Evolutionary conservation across 2,113 vertebrate species (phyloP).

Genomic region (Tretioscincus oriximinensis): DNA sequence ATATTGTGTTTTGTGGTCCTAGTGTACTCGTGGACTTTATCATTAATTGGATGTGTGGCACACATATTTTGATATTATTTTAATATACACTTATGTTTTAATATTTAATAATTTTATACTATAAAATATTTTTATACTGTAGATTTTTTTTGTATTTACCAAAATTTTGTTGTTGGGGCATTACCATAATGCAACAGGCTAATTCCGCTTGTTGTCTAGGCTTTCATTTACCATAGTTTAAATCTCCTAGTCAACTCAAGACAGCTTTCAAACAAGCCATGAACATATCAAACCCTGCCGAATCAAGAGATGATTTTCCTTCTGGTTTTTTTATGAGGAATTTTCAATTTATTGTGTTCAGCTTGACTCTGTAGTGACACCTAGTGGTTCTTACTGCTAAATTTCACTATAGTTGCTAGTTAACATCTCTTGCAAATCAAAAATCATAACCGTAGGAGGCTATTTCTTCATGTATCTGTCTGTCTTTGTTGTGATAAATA

Average conservation of each 20-base stretch:
- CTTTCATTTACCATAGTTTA: neutral
- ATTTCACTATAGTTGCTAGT: constrained; percentile 11
- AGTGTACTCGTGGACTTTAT: no score
- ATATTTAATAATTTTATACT: no score
- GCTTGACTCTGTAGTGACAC: constrained; percentile 52
- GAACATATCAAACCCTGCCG: constrained; percentile 40
- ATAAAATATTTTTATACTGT: no score
- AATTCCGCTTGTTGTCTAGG: neutral
- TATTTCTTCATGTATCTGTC: neutral
- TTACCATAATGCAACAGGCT: no score
- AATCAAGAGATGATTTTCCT: neutral
- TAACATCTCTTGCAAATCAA: neutral
- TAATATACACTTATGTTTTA: no score
- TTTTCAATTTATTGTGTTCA: constrained; percentile 36
- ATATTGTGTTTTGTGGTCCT: no score
- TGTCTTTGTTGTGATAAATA: no score
- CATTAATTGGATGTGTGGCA: no score
- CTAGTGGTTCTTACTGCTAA: constrained; percentile 48
- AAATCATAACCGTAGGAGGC: neutral
- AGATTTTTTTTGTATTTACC: no score
- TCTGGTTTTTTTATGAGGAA: constrained; percentile 27
- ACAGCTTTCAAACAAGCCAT: constrained; percentile 21
- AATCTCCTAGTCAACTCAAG: neutral
- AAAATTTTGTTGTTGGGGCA: no score
- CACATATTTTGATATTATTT: no score